These are phyloP conservation scores for Rutilus rutilus DNA, from an alignment of 2,113 vertebrate genomes.

Conservation along the genomic window DNA sequence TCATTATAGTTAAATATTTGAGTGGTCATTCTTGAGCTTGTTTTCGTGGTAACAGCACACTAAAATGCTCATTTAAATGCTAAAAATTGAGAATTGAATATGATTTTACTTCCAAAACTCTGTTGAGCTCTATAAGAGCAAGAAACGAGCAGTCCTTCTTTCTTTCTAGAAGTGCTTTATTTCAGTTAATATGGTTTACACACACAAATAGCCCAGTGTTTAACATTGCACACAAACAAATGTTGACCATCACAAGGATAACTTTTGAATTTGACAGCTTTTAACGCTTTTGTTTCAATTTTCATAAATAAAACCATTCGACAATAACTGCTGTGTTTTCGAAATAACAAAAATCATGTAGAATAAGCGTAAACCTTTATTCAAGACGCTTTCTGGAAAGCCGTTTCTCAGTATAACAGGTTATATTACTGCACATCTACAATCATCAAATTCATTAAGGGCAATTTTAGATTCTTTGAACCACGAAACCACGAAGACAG, in stretches of 20 bases:
- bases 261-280: not conserved
- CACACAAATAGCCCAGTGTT: not conserved
- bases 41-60: not conserved
- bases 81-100: not conserved
- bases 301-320: not conserved
- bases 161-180: slow-evolving; percentile 12
- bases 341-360: slow-evolving; percentile 9
- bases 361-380: not conserved
- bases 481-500: not conserved
- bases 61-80: not conserved
- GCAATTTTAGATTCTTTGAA: not conserved
- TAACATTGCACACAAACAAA: not conserved
- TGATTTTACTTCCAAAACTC: not conserved
- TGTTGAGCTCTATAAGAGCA: not conserved
- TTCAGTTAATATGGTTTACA: not conserved
- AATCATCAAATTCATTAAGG: not conserved
- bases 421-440: not conserved
- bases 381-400: not conserved
- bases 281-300: not conserved
- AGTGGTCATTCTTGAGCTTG: not conserved
- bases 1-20: not conserved
- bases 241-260: not conserved
- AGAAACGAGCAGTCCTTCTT: not conserved
- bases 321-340: not conserved
- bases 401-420: not conserved